phyloP scores from a whole-genome alignment of 2,113 vertebrate genomes.

The Phylloscopus whistleri region DNA sequence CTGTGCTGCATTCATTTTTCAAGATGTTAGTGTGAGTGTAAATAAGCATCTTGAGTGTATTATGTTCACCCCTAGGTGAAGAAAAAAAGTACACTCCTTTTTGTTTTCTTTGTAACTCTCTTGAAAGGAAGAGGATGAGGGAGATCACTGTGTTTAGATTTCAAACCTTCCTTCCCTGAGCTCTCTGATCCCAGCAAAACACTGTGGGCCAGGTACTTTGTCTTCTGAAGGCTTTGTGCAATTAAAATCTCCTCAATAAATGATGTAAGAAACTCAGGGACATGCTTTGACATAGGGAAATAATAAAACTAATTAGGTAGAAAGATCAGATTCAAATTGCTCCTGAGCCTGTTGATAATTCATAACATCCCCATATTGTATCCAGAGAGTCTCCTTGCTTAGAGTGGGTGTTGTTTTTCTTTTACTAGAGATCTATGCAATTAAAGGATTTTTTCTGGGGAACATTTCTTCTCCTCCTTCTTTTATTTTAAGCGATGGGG shows the following conservation, averaged over 20 bases:
- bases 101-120: background rate
- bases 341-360: conserved; percentile 26
- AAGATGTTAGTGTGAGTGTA: conserved; percentile 26
- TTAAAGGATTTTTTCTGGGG: conserved; percentile 8
- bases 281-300: conserved; percentile 17
- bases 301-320: conserved; percentile 46
- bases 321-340: conserved; percentile 20
- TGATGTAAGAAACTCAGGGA: conserved; percentile 3
- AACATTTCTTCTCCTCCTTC: background rate
- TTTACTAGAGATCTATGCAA: background rate
- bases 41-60: conserved; percentile 38
- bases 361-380: background rate
- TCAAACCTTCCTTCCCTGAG: background rate
- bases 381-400: background rate
- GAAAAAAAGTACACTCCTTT: background rate
- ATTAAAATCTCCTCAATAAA: background rate
- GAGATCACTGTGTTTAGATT: background rate
- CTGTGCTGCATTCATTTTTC: conserved; percentile 16
- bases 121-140: background rate
- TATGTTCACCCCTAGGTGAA: background rate
- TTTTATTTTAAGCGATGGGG: conserved; percentile 11
- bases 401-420: conserved; percentile 24
- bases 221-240: conserved; percentile 8
- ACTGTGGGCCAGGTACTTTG: background rate
- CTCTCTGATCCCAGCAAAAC: background rate